Evolutionary conservation across 2,888 invertebrate species (phyloP).

Genomic region (Melinopterus prodromus): DNA sequence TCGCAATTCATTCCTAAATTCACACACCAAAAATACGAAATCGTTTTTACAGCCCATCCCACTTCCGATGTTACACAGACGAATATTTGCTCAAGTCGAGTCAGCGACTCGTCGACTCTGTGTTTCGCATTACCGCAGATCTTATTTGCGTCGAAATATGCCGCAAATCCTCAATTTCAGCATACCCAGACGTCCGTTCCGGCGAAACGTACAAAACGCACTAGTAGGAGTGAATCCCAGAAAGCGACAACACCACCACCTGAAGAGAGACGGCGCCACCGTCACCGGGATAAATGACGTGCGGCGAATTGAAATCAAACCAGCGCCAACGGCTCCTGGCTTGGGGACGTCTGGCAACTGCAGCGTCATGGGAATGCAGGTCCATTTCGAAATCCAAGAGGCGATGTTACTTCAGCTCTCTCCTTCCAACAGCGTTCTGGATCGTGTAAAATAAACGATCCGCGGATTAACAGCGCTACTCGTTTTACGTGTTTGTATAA

Average conservation of each 20-base stretch:
- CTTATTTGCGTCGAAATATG: background rate
- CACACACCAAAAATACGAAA: no score
- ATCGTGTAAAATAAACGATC: slow-evolving; percentile 46
- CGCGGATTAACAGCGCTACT: slow-evolving; percentile 46
- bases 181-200: background rate
- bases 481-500: slow-evolving; percentile 26
- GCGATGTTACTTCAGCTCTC: slow-evolving; percentile 34
- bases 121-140: background rate
- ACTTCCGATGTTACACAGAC: background rate
- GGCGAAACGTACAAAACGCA: background rate
- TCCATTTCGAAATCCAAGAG: slow-evolving; percentile 47
- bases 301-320: slow-evolving; percentile 37
- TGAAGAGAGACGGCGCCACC: background rate
- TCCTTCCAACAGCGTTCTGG: slow-evolving; percentile 42
- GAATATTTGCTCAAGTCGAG: background rate
- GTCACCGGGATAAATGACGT: slow-evolving; percentile 30
- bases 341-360: slow-evolving; percentile 38
- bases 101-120: background rate
- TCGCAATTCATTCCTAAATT: no score
- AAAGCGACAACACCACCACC: background rate
- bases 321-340: slow-evolving; percentile 27
- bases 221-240: no score
- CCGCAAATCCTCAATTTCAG: background rate
- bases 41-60: no score
- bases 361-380: slow-evolving; percentile 49